These are phyloP conservation scores for Umimayanthus chanpuru DNA, from an alignment of 92 coral and sea anemone genomes.

Conservation along the genomic window DNA sequence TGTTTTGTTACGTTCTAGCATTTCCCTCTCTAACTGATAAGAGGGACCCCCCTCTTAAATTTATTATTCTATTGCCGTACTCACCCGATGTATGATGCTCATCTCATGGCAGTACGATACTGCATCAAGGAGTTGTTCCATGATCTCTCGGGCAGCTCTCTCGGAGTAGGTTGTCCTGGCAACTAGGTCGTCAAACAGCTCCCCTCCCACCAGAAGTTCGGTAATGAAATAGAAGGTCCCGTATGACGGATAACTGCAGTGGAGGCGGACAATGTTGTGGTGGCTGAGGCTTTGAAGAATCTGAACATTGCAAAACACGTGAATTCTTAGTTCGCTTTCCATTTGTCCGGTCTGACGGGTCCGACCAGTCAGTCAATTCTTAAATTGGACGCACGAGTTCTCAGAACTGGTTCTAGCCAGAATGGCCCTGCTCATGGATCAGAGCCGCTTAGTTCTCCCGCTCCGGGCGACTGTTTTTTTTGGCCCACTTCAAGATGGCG, in stretches of 20 bases:
- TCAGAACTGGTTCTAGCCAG: too few relatives aligned
- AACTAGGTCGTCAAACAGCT: conserved; percentile 80
- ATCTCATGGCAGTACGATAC: conserved; percentile 66
- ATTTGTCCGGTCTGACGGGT: too few relatives aligned
- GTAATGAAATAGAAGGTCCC: conserved; percentile 69
- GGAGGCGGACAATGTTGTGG: conserved; percentile 64
- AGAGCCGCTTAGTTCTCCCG: too few relatives aligned
- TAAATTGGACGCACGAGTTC: too few relatives aligned
- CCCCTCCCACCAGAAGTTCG: conserved; percentile 82
- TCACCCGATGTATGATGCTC: conserved; percentile 75
- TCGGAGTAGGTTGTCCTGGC: conserved; percentile 70
- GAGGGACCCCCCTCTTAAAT: too few relatives aligned
- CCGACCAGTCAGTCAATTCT: too few relatives aligned
- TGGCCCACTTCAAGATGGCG: too few relatives aligned
- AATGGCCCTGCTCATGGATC: too few relatives aligned
- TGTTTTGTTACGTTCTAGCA: conserved; percentile 4
- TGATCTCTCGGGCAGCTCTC: conserved; percentile 70
- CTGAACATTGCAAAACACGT: conserved; percentile 22
- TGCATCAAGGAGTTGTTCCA: conserved; percentile 70
- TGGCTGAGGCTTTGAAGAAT: conserved; percentile 51
- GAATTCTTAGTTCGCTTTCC: too few relatives aligned
- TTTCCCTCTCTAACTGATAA: background rate
- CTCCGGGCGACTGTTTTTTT: too few relatives aligned
- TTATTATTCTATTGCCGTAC: background rate
- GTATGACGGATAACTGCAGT: conserved; percentile 59